phyloP scores from a whole-genome alignment of 1,140 invertebrate species.

The Aphis craccivora region DNA sequence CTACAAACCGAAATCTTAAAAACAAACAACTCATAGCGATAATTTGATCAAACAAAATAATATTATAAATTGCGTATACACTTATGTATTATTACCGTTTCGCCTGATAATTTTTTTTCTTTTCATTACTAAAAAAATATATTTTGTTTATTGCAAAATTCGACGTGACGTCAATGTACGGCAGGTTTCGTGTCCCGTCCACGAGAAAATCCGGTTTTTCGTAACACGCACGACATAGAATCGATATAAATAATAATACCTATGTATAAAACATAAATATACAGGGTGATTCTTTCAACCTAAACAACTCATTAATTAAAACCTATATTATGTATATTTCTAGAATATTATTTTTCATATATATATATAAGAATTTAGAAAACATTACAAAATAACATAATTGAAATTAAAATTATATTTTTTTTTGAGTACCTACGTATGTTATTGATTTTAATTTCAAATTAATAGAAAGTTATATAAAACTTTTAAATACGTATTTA shows the following conservation, averaged over 20 bases:
- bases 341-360: neutral
- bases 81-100: conserved; percentile 5
- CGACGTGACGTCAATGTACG: conserved; percentile 24
- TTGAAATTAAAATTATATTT: too few species aligned
- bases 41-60: neutral
- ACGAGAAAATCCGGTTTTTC: conserved; percentile 25
- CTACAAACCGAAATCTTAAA: neutral
- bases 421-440: neutral
- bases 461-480: too few species aligned
- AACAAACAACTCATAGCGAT: neutral
- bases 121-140: neutral
- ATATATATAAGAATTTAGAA: neutral
- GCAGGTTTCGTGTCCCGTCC: neutral
- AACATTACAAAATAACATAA: neutral
- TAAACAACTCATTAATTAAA: neutral
- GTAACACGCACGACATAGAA: neutral
- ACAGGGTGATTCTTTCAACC: neutral
- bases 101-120: neutral
- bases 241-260: conserved; percentile 32
- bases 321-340: neutral
- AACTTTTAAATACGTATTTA: neutral
- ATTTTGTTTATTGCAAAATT: conserved; percentile 27
- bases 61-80: neutral
- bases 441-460: neutral
- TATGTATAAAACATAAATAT: neutral